Evolutionary conservation across 2,888 invertebrate species (phyloP).

Genomic region (Pyrochroa serraticornis): DNA sequence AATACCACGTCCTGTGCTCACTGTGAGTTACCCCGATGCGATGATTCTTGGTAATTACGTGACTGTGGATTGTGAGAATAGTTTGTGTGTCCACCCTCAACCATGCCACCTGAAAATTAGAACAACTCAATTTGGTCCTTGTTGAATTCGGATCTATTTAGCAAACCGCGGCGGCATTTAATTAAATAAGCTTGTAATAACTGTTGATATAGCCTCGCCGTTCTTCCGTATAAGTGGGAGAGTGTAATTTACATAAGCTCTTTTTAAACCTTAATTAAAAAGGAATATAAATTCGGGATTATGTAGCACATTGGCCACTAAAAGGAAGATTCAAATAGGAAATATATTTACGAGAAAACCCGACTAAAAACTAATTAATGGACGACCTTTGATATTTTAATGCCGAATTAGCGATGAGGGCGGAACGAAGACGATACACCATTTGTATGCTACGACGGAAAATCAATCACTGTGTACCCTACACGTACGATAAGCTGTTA

Average conservation of each 20-base stretch:
- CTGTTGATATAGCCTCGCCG: constrained; percentile 19
- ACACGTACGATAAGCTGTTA: constrained; percentile 17
- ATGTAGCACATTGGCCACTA: constrained; percentile 23
- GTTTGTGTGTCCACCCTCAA: constrained; percentile 89
- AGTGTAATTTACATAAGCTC: constrained; percentile 42
- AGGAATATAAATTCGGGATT: constrained; percentile 38
- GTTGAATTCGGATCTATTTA: constrained; percentile 17
- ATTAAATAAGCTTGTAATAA: constrained; percentile 27
- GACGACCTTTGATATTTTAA: constrained; percentile 5
- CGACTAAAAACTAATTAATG: constrained; percentile 13
- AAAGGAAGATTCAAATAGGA: constrained; percentile 9
- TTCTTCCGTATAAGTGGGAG: constrained; percentile 21
- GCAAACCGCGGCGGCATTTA: constrained; percentile 19
- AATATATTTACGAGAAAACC: constrained; percentile 33
- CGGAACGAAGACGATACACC: background rate
- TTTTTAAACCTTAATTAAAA: constrained; percentile 42
- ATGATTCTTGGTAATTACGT: constrained; percentile 90
- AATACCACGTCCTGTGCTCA: constrained; percentile 80
- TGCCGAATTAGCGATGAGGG: background rate
- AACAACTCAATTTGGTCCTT: constrained; percentile 16
- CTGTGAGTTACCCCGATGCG: constrained; percentile 80
- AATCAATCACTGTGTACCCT: constrained; percentile 26
- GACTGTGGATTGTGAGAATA: constrained; percentile 84
- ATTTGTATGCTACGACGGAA: constrained; percentile 16
- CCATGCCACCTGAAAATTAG: constrained; percentile 80